Evolutionary conservation across 2,113 vertebrate genomes (phyloP), one percentile per base, ranked within the genome.

Genomic region (Monopterus albus): DNA sequence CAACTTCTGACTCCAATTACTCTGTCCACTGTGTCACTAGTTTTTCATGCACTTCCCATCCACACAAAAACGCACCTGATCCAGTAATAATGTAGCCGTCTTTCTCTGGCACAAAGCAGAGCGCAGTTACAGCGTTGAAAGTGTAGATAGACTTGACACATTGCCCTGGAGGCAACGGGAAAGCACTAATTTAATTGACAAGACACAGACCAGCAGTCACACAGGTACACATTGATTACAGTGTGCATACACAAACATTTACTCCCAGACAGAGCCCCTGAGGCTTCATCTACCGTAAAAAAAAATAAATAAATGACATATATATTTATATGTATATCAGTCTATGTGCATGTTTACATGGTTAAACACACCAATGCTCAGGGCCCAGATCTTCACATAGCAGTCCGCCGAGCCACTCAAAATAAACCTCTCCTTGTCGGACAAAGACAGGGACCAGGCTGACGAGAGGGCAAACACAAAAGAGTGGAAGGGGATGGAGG

Each of bases 61-160:
- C 26, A 47, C 58, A 28, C 29, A 56, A 33, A 69, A 31, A 75
- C 81, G 25, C 63, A 94, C 93, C 93, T 92, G 93, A 94, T 63
- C 93, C 93, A 7, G 91, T 91, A 75, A 93, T 74, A 72, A 93
- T 91, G 82, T 88, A 92, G 63, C 92, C 93, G 1, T 87, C 75
- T 36, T 76, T 90, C 75, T 93, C 92, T 1, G 92, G 85, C 79
- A 91, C 78, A 55, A 94, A 94, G 75, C 90, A 92, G 49, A 94
- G 79, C 15, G 92, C 89, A 4, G 91, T 89, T 78, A 94, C 90
- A 1, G 88, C 73, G 10, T 92, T 94, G 83, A 93, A 94, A 0
- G 93, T 94, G 90, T 94, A 94, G 84, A 94, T 74, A 35, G 92
- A 94, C 72, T 93, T 94, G 45, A 94, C 84, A 81, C 93, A 94